Conservation (phyloP, 2,113 vertebrate genomes). For the Zapus hudsonius region DNA sequence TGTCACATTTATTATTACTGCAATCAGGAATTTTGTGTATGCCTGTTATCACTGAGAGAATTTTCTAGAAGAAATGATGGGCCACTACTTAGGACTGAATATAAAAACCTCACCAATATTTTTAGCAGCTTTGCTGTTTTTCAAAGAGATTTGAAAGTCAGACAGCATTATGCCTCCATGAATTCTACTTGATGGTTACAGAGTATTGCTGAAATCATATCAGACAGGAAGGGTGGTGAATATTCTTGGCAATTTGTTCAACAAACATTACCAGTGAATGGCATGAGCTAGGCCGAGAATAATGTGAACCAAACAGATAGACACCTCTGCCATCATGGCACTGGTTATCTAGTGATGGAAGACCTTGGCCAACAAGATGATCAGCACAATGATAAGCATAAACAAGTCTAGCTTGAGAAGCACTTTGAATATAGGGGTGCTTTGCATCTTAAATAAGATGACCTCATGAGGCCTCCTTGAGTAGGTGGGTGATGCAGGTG, state of each 20-base stretch:
- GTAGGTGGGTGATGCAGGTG: background rate
- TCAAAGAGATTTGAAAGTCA: background rate
- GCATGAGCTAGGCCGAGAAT: background rate
- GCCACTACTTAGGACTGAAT: background rate
- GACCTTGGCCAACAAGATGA: background rate
- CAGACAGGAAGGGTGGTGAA: background rate
- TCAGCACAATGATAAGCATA: background rate
- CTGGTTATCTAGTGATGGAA: background rate
- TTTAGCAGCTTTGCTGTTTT: background rate
- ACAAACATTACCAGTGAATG: background rate
- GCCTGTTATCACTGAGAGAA: background rate
- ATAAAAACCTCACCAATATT: background rate
- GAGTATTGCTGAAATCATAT: background rate
- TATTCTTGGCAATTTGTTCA: background rate
- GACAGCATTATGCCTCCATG: background rate
- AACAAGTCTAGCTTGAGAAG: background rate
- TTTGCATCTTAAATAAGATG: background rate
- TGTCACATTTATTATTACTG: background rate
- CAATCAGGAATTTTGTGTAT: background rate
- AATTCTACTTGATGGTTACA: background rate
- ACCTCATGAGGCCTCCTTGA: background rate
- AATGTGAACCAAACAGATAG: background rate
- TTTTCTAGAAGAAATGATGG: background rate
- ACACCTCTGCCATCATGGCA: background rate
- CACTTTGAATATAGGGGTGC: too few relatives aligned